Evolutionary conservation across 1,140 invertebrate species (phyloP).

Genomic region (Plectus sambesii): DNA sequence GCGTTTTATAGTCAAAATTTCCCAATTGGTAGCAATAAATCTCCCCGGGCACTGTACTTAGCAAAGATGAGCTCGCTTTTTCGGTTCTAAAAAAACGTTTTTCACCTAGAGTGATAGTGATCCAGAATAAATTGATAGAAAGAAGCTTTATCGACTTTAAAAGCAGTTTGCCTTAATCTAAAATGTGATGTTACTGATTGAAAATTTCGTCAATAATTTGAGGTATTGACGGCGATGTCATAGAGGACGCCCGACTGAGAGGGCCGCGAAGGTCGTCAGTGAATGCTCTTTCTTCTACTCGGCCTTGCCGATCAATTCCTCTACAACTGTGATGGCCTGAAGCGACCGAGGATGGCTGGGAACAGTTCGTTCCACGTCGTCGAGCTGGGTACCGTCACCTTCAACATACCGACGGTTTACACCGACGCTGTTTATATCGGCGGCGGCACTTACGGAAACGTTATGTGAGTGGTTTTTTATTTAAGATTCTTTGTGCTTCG

Average conservation of each 20-base stretch:
- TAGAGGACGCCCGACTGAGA: too few relatives aligned
- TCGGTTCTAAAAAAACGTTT: too few relatives aligned
- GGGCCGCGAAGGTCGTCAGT: background rate
- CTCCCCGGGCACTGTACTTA: too few relatives aligned
- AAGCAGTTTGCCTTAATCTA: too few relatives aligned
- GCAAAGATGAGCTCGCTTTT: too few relatives aligned
- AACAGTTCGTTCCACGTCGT: conserved; percentile 16
- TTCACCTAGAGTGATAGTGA: too few relatives aligned
- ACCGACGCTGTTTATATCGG: conserved; percentile 33
- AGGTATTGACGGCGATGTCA: conserved; percentile 10
- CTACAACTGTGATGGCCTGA: conserved; percentile 6
- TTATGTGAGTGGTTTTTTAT: conserved; percentile 34
- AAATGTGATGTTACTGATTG: too few relatives aligned
- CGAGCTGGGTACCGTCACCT: conserved; percentile 30
- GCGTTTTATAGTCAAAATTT: too few relatives aligned
- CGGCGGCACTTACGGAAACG: conserved; percentile 42
- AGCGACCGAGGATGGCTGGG: conserved; percentile 5
- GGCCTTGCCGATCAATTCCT: conserved; percentile 15
- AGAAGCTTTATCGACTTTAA: too few relatives aligned
- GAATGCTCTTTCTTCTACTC: conserved; percentile 9
- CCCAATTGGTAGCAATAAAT: too few relatives aligned
- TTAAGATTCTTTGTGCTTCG: conserved; percentile 1
- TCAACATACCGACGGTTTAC: conserved; percentile 33
- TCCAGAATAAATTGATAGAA: too few relatives aligned
- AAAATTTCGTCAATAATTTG: too few relatives aligned